Evolutionary conservation across 2,113 vertebrate species (phyloP), one percentile per base, ranked within the genome.

Genomic region (Gadus chalcogrammus): DNA sequence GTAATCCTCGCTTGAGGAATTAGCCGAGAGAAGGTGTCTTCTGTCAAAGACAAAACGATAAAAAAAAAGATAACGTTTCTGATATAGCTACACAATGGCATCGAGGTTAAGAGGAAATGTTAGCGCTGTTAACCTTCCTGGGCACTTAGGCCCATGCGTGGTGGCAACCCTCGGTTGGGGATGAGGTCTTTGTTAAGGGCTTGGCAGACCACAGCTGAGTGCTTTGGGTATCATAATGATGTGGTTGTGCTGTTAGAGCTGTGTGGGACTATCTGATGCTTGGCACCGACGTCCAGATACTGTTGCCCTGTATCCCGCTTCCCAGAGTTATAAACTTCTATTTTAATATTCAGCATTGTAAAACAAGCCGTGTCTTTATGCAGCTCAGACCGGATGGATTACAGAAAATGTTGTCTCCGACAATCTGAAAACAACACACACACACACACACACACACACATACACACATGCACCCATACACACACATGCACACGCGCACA

Each of bases 11-110:
- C 42, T 31, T 3, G 27, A 67, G 64, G 79, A 82, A 69, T 80
- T 73, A 77, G 58, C 65, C 59, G 72, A 56, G 65, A 79, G 56
- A 7, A 71, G 65, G 61, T 69, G 27, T 72, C 22, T 24, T 24
- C 22, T 81, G 71, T 76, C 79, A 63, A 62, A 75, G 72, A 71
- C 69, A 53, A 53, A 61, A 65, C 79, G 82, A 76, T 85, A 82
- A 84, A 78, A 84, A 78, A 84, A 76, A 84, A 78, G 85, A 76
- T 82, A 67, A 72, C 68, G 75, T 85, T 85, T 79, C 84, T 71
- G 55, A 73, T 62, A 64, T 66, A 79, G 38, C 72, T 48, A 11
- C 42, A 48, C 42, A 48, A 48, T 48, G 42, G 42, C 42, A 12
- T 13, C 42, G 7, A 48, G 42, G 42, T 48, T 48, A 48, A 48